phyloP scores from a whole-genome alignment of 2,888 invertebrate species.

The Caenorhabditis becei region DNA sequence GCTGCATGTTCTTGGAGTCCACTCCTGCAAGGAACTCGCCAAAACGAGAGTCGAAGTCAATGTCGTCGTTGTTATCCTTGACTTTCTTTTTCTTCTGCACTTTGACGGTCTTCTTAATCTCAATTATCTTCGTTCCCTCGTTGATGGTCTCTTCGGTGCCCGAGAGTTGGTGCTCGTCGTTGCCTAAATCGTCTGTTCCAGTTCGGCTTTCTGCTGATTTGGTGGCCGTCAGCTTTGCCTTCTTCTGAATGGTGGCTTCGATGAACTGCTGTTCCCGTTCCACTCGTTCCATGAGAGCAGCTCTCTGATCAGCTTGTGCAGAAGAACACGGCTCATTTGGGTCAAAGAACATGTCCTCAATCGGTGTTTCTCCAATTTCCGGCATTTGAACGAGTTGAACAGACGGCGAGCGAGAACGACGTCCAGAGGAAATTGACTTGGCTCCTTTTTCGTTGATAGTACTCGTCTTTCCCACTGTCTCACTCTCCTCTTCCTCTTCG shows the following conservation, averaged over 20 bases:
- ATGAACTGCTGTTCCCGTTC: conserved; percentile 20
- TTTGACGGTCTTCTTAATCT: conserved; percentile 1
- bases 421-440: not conserved
- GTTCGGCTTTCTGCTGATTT: not conserved
- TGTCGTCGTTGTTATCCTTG: not conserved
- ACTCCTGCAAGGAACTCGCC: not conserved
- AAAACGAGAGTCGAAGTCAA: not conserved
- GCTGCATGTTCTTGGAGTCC: conserved; percentile 2
- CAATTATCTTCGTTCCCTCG: not conserved
- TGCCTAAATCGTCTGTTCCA: not conserved
- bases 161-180: not conserved
- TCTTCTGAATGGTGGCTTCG: conserved; percentile 16
- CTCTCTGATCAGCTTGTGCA: conserved; percentile 35
- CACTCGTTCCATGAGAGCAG: conserved; percentile 11
- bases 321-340: conserved; percentile 35
- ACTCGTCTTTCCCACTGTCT: not conserved
- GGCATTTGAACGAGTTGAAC: not conserved
- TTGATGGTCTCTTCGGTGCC: not conserved
- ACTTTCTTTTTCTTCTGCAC: not conserved
- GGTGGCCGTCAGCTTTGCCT: not conserved
- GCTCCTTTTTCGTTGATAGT: not conserved
- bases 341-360: conserved; percentile 36
- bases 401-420: not conserved
- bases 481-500: conserved; percentile 6
- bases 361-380: not conserved